Percentiles rank a stretch among this genome's conserved stretches.
Conservation (phyloP, 2,113 vertebrate species). For the Pangasianodon hypophthalmus region DNA sequence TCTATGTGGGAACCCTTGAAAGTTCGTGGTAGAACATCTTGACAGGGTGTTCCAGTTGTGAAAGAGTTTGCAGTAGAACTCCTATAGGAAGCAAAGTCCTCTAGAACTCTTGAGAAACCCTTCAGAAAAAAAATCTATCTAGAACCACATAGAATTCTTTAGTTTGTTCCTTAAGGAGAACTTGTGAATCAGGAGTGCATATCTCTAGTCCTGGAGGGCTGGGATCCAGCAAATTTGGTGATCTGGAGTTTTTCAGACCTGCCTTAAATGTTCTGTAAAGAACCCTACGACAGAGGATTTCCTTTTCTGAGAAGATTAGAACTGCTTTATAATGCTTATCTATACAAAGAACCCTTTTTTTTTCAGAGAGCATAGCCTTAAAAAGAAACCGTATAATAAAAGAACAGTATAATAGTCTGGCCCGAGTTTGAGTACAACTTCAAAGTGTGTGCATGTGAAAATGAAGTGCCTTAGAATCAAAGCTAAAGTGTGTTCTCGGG, state of each 20-base stretch:
- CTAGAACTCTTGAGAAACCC: neutral
- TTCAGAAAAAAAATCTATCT: neutral
- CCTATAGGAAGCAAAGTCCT: neutral
- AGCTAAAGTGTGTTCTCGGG: neutral
- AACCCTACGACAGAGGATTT: neutral
- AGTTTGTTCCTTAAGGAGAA: neutral
- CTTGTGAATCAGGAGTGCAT: neutral
- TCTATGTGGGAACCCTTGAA: too few relatives aligned
- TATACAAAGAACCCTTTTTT: neutral
- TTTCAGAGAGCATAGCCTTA: neutral
- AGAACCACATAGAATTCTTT: neutral
- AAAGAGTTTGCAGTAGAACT: neutral
- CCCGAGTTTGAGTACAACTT: constrained; percentile 53
- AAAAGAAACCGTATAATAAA: too few relatives aligned
- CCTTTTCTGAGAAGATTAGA: neutral
- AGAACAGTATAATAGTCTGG: neutral
- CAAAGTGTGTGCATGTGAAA: constrained; percentile 55
- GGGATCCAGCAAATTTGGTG: neutral
- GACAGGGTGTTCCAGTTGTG: too few relatives aligned
- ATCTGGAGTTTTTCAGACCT: neutral
- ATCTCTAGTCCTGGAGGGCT: neutral
- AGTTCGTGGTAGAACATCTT: too few relatives aligned
- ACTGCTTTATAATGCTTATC: constrained; percentile 5
- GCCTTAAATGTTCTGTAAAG: neutral
- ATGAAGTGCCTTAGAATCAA: constrained; percentile 27